Evolutionary conservation across 2,888 invertebrate species (phyloP).

Genomic region (Netelia inedita): DNA sequence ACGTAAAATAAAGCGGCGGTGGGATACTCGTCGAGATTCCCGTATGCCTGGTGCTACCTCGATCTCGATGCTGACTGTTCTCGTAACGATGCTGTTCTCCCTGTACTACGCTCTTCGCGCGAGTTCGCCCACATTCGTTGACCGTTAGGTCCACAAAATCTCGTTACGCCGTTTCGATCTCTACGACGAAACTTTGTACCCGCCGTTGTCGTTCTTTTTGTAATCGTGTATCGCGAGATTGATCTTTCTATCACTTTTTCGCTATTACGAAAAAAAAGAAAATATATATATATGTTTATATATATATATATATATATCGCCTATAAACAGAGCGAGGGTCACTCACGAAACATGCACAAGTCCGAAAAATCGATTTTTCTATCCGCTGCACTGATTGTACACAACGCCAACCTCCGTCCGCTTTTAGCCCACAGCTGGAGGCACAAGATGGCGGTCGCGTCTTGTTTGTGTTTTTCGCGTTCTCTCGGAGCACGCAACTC

Average conservation of each 20-base stretch:
- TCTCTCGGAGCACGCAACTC: conserved; percentile 58
- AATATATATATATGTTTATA: background rate
- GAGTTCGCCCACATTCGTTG: conserved; percentile 79
- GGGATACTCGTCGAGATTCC: conserved; percentile 72
- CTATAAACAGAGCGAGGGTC: background rate
- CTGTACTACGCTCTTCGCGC: conserved; percentile 70
- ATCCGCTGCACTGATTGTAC: conserved; percentile 5
- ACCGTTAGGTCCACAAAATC: conserved; percentile 75
- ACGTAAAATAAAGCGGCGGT: conserved; percentile 62
- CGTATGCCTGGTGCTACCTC: conserved; percentile 77
- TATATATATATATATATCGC: background rate
- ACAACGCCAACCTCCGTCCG: conserved; percentile 23
- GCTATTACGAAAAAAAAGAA: background rate
- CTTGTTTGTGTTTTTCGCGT: conserved; percentile 76
- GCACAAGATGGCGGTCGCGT: conserved; percentile 80
- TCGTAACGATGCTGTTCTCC: conserved; percentile 74
- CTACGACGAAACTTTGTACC: conserved; percentile 26
- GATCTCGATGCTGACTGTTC: conserved; percentile 70
- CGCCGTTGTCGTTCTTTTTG: conserved; percentile 46
- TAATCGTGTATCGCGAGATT: background rate
- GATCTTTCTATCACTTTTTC: background rate
- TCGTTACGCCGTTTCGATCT: conserved; percentile 62
- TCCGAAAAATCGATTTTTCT: background rate
- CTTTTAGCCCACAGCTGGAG: conserved; percentile 75
- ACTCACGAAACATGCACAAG: background rate